phyloP scores from a whole-genome alignment of 2,797 vertebrate species.

The Pseudopleuronectes americanus region DNA sequence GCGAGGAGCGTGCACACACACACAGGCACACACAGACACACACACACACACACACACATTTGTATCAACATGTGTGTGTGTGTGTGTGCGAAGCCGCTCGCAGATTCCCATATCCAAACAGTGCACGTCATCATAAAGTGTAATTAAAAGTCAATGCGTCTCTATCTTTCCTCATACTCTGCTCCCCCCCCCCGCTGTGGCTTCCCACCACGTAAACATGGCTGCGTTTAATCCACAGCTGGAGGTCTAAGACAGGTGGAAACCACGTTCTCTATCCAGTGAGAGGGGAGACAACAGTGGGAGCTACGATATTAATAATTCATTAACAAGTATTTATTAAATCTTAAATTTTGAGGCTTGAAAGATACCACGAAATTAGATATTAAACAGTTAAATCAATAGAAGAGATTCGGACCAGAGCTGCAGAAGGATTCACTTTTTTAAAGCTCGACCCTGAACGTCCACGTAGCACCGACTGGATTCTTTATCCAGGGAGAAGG shows the following conservation, averaged over 20 bases:
- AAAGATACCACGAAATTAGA: no score
- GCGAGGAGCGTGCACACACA: no score
- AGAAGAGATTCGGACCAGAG: no score
- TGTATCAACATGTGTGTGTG: constrained; percentile 10
- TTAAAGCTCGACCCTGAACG: no score
- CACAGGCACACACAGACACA: no score
- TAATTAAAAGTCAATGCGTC: constrained; percentile 47
- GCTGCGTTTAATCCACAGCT: constrained; percentile 44
- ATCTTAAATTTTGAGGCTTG: no score
- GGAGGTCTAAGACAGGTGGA: constrained; percentile 22
- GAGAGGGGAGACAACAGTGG: background rate
- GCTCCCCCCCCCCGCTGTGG: background rate
- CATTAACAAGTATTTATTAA: no score
- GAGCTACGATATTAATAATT: no score
- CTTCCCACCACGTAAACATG: constrained; percentile 28
- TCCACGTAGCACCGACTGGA: no score
- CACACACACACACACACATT: background rate
- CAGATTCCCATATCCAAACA: constrained; percentile 14
- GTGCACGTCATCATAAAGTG: constrained; percentile 29
- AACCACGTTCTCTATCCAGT: constrained; percentile 28
- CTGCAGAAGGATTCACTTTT: no score
- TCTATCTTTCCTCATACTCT: background rate
- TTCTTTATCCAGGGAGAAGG: no score
- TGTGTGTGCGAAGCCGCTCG: background rate
- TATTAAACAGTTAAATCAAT: no score